phyloP scores from a whole-genome alignment of 2,797 vertebrate genomes.

The Siniperca obscura region DNA sequence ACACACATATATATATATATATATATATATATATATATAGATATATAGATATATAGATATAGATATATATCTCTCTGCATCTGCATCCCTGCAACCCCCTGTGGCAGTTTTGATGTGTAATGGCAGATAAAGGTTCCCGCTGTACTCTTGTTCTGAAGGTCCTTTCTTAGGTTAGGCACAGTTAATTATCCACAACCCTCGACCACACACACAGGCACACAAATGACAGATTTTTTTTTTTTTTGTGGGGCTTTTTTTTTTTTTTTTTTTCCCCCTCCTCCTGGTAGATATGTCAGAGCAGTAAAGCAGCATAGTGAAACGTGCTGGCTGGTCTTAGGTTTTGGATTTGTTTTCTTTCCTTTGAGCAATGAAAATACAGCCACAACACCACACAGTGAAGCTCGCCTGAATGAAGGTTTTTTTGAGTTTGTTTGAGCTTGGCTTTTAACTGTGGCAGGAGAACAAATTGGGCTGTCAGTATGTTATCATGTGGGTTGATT shows the following conservation, averaged over 20 bases:
- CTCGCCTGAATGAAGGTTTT: slow-evolving; percentile 31
- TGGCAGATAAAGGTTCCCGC: slow-evolving; percentile 43
- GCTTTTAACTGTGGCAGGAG: slow-evolving; percentile 34
- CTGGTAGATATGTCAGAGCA: slow-evolving; percentile 32
- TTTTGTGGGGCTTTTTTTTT: neutral
- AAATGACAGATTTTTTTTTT: slow-evolving; percentile 6
- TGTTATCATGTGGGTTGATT: slow-evolving; percentile 39
- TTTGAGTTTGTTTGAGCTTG: slow-evolving; percentile 37
- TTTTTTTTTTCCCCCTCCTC: neutral
- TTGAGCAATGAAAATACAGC: slow-evolving; percentile 25
- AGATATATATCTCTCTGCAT: too few species aligned
- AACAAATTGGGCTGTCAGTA: slow-evolving; percentile 49
- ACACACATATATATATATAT: neutral
- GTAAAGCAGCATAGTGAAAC: slow-evolving; percentile 44
- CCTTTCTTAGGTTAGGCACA: slow-evolving; percentile 33
- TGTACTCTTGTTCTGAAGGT: slow-evolving; percentile 37
- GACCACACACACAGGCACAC: slow-evolving; percentile 1
- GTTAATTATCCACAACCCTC: slow-evolving; percentile 38
- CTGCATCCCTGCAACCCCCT: slow-evolving; percentile 3
- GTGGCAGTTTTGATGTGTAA: slow-evolving; percentile 52
- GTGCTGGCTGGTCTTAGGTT: slow-evolving; percentile 26
- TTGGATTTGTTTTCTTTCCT: slow-evolving; percentile 35
- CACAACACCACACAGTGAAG: slow-evolving; percentile 4
- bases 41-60: neutral
- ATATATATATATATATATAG: neutral